Base-by-base conservation (phyloP, 2,888 invertebrate genomes). In the Eristalinus aeneus region DNA sequence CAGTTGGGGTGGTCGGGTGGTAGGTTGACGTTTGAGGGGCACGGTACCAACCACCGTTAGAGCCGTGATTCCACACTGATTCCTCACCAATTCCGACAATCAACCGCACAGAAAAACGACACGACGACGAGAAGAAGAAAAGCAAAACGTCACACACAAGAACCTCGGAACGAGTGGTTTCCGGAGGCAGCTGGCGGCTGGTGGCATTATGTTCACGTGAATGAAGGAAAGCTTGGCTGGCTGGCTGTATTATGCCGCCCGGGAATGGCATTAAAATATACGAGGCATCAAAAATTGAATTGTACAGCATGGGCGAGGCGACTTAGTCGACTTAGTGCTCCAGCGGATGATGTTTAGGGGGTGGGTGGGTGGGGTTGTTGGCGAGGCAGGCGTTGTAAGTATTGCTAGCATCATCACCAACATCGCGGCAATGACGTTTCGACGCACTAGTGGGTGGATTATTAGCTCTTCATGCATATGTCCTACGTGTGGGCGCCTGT, bases 231-330 rank as follows among this genome's bases (percentile, higher is more conserved):
- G 46, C 46, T 46, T 46, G 46, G 46, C 27, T 27, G 27, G 63
- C 76, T 76, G 64, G 39, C 74, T 74, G 58, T 80, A 80, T 64
- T 75, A 39, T 80, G 63, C 63, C 31, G 53, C 36, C 39, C 74
- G 53, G 71, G 60, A 74, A 80, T 77, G 86, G 82, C 82, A 86
- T 82, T 86, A 86, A 86, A 86, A 77, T 86, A 82, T 77, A 86
- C 86, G 82, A 78, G 86, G 73, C 86, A 78, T 86, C 86, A 86
- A 82, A 82, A 86, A 86, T 86, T 86, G 74, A 86, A 82, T 82
- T 86, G 73, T 71, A 77, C 73, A 64, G 63, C 71, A 58, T 36
- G 23, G 56, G 12, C 34, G 46, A 39, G 63, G 80, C 46, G 39
- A 46, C 46, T 46, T 46, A 60, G 46, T 12, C 32, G 54, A 73